Evolutionary conservation across 2,113 vertebrate genomes (phyloP), one percentile per base, ranked within the genome.

Genomic region (Danio rerio): DNA sequence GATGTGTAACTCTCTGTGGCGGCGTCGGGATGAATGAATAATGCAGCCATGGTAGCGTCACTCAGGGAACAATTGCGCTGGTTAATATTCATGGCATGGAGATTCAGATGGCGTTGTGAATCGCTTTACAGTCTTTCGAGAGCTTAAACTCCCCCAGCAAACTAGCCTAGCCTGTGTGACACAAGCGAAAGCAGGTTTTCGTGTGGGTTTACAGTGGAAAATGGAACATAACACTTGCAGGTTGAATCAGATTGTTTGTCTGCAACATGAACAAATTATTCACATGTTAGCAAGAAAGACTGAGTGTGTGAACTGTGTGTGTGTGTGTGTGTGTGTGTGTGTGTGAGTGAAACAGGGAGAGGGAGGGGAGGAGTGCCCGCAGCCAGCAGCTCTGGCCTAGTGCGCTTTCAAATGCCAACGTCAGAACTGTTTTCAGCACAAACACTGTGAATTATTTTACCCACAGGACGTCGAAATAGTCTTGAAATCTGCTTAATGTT

Each of bases 321-420:
- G 61, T 40, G 31, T 45, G 62, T 47, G 47, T 71, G 43, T n/a
- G n/a, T 13, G 11, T 63, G 21, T 15, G 61, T 40, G 61, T 40
- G 31, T 45, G 62, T 47, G 47, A 65, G 43, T 18, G 31, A 31
- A 31, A 31, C 1, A 31, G 31, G 3, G 66, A 3, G 13, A 72
- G 9, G 47, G 43, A 63, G 56, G 55, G 62, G 77, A 15, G 81
- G 40, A 40, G 20, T 9, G 52, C 63, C 78, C 66, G 62, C 82
- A 82, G 86, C 81, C 82, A 75, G 74, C 47, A n/a, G 65, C 43
- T 43, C 40, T 49, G 45, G 40, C 13, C 18, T 52, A 73, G 4
- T 52, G 52, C 87, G 80, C 85, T 87, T 91, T 90, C 87, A 89
- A 88, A 89, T 81, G 84, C 66, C 86, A 84, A 86, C 85, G 80